A percentile compares a stretch with the other conserved stretches of the same genome.
Evolutionary conservation across 2,888 invertebrate species (phyloP).

Genomic region (Laothoe populi): DNA sequence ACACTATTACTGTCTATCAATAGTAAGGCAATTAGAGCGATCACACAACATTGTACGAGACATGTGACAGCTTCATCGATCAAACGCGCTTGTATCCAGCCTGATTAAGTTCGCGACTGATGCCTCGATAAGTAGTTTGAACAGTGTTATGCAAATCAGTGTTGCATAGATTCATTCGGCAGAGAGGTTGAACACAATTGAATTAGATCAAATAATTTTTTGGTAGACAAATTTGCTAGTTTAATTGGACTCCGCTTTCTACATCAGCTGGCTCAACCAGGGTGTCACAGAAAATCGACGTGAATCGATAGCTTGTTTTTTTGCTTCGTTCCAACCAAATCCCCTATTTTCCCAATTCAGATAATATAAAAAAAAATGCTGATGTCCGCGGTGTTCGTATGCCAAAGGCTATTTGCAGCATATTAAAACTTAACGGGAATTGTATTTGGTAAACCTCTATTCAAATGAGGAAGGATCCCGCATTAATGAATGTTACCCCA

Average conservation of each 20-base stretch:
- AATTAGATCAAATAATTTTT: no score
- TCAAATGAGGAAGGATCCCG: not conserved
- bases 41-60: not conserved
- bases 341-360: no score
- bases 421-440: not conserved
- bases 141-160: not conserved
- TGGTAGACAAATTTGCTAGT: not conserved
- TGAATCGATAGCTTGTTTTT: no score
- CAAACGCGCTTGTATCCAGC: constrained; percentile 2
- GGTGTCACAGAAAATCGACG: no score
- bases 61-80: constrained; percentile 14
- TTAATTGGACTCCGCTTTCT: no score
- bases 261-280: no score
- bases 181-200: not conserved
- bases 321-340: no score
- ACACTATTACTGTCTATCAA: no score
- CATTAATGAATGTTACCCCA: constrained; percentile 1
- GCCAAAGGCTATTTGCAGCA: no score
- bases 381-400: no score
- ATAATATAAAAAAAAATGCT: no score
- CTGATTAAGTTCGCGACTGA: not conserved
- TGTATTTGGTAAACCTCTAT: not conserved
- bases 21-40: no score
- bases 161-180: not conserved
- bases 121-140: not conserved